phyloP scores from a whole-genome alignment of 2,113 vertebrate species.

The Microcebus ravelobensis region DNA sequence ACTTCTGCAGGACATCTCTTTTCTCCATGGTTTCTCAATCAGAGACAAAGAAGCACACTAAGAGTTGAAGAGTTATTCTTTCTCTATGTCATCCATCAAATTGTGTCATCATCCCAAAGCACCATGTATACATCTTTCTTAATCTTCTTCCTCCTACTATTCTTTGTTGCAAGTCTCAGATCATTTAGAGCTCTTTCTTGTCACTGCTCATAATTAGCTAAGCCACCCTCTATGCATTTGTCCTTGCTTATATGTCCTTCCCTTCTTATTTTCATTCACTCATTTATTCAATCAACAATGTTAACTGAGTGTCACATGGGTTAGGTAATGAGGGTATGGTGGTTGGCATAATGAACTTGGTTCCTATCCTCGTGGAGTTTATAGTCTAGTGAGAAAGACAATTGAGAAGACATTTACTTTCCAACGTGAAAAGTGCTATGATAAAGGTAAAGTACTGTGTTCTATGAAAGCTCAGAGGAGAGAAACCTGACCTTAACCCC shows the following conservation, averaged over 20 bases:
- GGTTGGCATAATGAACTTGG: background rate
- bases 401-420: background rate
- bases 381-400: background rate
- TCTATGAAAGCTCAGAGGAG: background rate
- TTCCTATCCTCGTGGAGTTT: background rate
- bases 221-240: background rate
- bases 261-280: background rate
- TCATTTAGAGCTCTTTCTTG: background rate
- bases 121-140: background rate
- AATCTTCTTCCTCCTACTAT: background rate
- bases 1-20: background rate
- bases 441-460: background rate
- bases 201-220: background rate
- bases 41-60: background rate
- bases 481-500: background rate
- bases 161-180: constrained; percentile 18
- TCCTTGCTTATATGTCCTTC: background rate
- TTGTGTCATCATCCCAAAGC: background rate
- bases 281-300: background rate
- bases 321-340: background rate
- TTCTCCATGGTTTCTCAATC: background rate
- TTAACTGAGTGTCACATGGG: background rate
- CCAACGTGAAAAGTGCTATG: background rate
- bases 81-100: background rate
- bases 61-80: background rate